Evolutionary conservation across 1,140 invertebrate genomes (phyloP).

Genomic region (Conus ventricosus): DNA sequence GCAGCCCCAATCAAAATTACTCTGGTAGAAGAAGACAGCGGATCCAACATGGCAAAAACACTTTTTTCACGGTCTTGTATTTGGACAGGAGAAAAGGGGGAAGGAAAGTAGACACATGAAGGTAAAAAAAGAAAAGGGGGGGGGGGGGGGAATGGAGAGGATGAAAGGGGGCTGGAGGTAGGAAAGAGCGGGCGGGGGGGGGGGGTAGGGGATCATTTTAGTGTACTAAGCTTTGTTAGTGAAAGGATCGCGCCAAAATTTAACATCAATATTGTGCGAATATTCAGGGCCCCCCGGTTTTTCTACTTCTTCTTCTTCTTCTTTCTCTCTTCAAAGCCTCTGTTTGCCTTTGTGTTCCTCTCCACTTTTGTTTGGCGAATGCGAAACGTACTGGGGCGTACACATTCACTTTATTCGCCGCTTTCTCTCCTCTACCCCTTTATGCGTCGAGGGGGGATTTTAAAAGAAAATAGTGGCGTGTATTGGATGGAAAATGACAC

Average conservation of each 20-base stretch:
- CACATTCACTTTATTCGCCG: not conserved
- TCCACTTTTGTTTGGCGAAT: not conserved
- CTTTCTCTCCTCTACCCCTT: not conserved
- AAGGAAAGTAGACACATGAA: not conserved
- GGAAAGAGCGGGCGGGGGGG: not conserved
- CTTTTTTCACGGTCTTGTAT: not conserved
- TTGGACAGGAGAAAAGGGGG: no score
- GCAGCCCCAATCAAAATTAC: no score
- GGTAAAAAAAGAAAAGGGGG: not conserved
- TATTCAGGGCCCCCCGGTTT: not conserved
- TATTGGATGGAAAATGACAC: not conserved
- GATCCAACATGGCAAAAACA: no score
- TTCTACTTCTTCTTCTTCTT: not conserved
- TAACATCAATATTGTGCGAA: not conserved
- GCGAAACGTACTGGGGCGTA: not conserved
- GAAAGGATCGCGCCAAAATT: not conserved
- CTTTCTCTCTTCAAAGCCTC: not conserved
- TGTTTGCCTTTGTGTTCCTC: not conserved
- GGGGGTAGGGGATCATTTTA: not conserved
- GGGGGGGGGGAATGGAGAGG: not conserved
- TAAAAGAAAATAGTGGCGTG: not conserved
- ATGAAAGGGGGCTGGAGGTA: not conserved
- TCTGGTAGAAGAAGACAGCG: no score
- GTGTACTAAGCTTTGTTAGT: not conserved
- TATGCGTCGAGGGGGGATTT: not conserved